phyloP scores from a whole-genome alignment of 2,113 vertebrate genomes.

The Hypomesus transpacificus region DNA sequence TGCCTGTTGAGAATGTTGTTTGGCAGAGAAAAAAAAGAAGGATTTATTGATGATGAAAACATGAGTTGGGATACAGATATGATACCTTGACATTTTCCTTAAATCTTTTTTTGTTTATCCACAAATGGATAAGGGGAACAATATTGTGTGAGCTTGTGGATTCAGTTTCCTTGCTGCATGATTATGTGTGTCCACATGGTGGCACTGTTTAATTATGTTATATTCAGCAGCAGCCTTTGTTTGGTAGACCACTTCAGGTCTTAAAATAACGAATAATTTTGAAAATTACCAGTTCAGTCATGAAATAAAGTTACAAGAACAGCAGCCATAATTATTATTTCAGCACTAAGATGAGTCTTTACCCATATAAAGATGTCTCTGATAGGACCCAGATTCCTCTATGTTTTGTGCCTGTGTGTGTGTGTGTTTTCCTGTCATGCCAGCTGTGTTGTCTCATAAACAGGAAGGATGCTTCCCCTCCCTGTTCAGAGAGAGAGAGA shows the following conservation, averaged over 20 bases:
- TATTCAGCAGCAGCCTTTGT: not conserved
- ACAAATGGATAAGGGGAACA: too few species aligned
- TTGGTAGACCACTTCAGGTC: not conserved
- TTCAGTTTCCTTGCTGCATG: not conserved
- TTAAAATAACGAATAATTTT: too few species aligned
- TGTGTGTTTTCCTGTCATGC: not conserved
- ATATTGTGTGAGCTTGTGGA: not conserved
- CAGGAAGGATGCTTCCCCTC: conserved; percentile 40
- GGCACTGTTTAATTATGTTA: conserved; percentile 55
- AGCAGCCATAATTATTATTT: too few species aligned
- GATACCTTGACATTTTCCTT: too few species aligned
- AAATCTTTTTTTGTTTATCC: too few species aligned
- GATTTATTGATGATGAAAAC: not conserved
- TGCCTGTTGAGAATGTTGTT: not conserved
- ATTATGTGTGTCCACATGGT: conserved; percentile 46
- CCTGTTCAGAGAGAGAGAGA: conserved; percentile 11
- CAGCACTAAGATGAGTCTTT: too few species aligned
- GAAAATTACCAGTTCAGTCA: too few species aligned
- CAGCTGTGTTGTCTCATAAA: conserved; percentile 38
- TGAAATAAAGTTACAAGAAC: too few species aligned
- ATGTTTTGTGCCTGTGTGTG: not conserved
- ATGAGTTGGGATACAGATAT: too few species aligned
- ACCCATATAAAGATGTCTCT: not conserved
- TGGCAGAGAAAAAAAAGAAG: not conserved
- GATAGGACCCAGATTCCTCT: not conserved